Percentiles rank a stretch among this genome's conserved stretches.
phyloP scores from a whole-genome alignment of 1,140 invertebrate species.

The Trichomalopsis sarcophagae region DNA sequence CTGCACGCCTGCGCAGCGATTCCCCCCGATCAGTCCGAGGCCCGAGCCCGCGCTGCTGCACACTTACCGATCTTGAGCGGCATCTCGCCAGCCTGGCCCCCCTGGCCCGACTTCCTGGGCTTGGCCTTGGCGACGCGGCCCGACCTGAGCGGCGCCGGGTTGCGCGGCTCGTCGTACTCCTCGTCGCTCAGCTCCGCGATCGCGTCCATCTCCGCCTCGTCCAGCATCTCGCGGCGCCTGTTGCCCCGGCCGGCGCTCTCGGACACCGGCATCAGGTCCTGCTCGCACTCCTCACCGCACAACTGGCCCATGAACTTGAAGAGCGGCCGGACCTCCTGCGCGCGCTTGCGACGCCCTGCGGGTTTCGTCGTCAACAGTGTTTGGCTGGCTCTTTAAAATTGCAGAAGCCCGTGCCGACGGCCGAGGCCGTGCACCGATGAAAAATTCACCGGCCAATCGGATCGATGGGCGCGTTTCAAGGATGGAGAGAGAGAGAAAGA shows the following conservation, averaged over 20 bases:
- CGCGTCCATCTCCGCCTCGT: neutral
- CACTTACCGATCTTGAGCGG: constrained; percentile 11
- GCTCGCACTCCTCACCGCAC: constrained; percentile 48
- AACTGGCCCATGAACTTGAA: constrained; percentile 29
- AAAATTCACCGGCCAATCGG: neutral
- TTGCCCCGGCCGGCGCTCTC: neutral
- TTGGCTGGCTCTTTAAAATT: too few species aligned
- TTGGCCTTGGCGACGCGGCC: constrained; percentile 12
- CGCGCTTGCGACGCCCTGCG: neutral
- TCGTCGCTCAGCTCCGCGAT: constrained; percentile 5
- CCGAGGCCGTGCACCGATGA: neutral
- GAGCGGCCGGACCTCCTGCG: neutral
- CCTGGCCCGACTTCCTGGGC: neutral
- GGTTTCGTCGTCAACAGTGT: neutral
- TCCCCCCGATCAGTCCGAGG: too few species aligned
- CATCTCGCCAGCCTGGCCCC: neutral
- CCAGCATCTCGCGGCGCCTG: neutral
- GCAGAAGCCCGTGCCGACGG: too few species aligned
- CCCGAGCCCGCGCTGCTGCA: too few species aligned
- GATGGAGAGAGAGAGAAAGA: neutral
- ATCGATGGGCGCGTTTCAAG: too few species aligned
- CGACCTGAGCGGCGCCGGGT: neutral
- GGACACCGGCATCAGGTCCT: neutral
- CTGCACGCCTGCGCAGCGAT: constrained; percentile 44
- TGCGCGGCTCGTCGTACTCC: neutral